Percentiles rank a stretch among this genome's conserved stretches.
Evolutionary conservation across 2,888 invertebrate species (phyloP).

Genomic region (Neoaliturus tenellus): DNA sequence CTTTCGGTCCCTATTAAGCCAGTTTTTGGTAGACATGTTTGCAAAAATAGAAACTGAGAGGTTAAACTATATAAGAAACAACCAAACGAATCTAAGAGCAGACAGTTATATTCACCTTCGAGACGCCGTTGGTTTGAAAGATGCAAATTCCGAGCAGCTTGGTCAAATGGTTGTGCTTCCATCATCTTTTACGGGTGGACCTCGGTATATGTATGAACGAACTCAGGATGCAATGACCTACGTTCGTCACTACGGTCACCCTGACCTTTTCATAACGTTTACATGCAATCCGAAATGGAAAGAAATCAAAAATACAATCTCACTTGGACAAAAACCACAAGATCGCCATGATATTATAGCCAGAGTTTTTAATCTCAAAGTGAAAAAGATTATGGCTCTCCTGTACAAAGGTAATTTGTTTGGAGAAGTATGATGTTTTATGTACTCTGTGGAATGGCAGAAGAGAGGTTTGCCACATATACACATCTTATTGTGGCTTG

Average conservation of each 20-base stretch:
- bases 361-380: conserved; percentile 67
- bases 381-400: conserved; percentile 60
- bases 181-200: conserved; percentile 68
- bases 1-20: conserved; percentile 54
- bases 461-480: conserved; percentile 69
- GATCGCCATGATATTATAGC: conserved; percentile 67
- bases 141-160: conserved; percentile 39
- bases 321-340: conserved; percentile 61
- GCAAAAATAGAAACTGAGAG: conserved; percentile 63
- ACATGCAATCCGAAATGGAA: conserved; percentile 70
- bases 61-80: conserved; percentile 58
- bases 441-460: conserved; percentile 68
- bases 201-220: conserved; percentile 70
- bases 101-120: conserved; percentile 65
- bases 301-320: conserved; percentile 67
- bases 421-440: conserved; percentile 62
- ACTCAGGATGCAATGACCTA: conserved; percentile 70
- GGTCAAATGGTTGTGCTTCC: conserved; percentile 66
- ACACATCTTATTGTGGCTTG: conserved; percentile 67
- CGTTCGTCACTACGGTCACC: conserved; percentile 69
- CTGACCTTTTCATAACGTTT: conserved; percentile 70
- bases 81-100: conserved; percentile 63
- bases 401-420: conserved; percentile 65
- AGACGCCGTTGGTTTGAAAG: conserved; percentile 62
- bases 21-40: conserved; percentile 61